These are phyloP conservation scores for Drosophila takahashii DNA, from an alignment of 1,140 invertebrate species.

Conservation along the genomic window DNA sequence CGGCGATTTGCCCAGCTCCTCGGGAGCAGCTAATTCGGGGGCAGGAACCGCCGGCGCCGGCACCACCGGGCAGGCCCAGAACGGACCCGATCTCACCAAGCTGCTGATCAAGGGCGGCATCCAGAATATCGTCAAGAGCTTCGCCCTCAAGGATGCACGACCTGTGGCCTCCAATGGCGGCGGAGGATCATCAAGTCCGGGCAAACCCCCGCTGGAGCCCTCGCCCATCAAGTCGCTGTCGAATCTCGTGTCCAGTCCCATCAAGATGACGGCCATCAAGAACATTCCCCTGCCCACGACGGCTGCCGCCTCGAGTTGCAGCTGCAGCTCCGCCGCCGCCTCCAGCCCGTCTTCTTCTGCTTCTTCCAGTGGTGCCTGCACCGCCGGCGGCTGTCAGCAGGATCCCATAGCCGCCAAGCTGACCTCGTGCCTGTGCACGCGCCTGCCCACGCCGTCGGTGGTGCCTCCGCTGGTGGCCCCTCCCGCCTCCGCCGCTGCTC, in stretches of 20 bases:
- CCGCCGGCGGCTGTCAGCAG: slow-evolving; percentile 67
- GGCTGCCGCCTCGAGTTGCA: slow-evolving; percentile 8
- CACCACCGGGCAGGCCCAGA: slow-evolving; percentile 14
- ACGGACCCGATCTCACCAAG: slow-evolving; percentile 73
- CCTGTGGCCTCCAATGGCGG: slow-evolving; percentile 5
- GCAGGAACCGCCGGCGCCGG: slow-evolving; percentile 7
- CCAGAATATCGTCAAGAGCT: slow-evolving; percentile 85
- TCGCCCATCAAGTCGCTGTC: slow-evolving; percentile 88
- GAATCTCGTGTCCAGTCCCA: slow-evolving; percentile 87
- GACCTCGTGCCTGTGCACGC: slow-evolving; percentile 85
- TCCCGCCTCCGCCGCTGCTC: slow-evolving; percentile 1
- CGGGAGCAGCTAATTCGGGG: slow-evolving; percentile 1
- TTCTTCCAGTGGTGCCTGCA: slow-evolving; percentile 28
- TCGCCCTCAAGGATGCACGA: slow-evolving; percentile 51
- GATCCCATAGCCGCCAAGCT: slow-evolving; percentile 85
- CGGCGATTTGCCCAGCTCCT: slow-evolving; percentile 14
- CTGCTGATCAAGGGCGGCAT: slow-evolving; percentile 86
- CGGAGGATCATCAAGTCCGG: not conserved
- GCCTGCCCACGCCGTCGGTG: slow-evolving; percentile 54
- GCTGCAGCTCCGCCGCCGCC: slow-evolving; percentile 9
- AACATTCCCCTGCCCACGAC: slow-evolving; percentile 78
- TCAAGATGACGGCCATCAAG: slow-evolving; percentile 84
- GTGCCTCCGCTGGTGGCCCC: slow-evolving; percentile 17
- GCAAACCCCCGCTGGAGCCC: slow-evolving; percentile 84
- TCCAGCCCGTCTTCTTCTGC: not conserved